These are phyloP conservation scores for Miltochrista miniata DNA, from an alignment of 2,888 invertebrate species.

Conservation along the genomic window DNA sequence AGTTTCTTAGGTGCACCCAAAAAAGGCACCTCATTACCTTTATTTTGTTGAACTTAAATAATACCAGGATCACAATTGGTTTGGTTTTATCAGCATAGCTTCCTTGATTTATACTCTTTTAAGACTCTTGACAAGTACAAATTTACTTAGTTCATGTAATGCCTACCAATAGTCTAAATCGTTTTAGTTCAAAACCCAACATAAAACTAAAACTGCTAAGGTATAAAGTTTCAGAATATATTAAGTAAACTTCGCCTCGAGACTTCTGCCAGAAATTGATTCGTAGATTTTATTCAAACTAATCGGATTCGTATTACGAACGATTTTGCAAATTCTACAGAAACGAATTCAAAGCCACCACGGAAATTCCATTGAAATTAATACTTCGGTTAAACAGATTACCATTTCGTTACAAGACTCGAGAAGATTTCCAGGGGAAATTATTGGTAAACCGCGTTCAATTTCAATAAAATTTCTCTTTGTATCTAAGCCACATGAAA, in stretches of 20 bases:
- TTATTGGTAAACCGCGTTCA: slow-evolving; percentile 25
- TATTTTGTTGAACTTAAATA: no score
- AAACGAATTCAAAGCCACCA: slow-evolving; percentile 47
- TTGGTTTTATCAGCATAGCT: no score
- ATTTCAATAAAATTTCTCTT: slow-evolving; percentile 31
- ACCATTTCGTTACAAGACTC: slow-evolving; percentile 38
- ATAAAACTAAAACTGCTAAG: slow-evolving; percentile 21
- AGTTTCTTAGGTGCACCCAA: no score
- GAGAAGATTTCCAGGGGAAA: slow-evolving; percentile 21
- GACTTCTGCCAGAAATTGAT: slow-evolving; percentile 49
- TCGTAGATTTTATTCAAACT: slow-evolving; percentile 57
- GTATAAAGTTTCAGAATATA: slow-evolving; percentile 55
- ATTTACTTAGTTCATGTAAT: background rate
- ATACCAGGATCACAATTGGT: no score
- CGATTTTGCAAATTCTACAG: slow-evolving; percentile 56
- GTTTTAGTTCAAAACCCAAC: slow-evolving; percentile 1
- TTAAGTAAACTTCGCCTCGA: slow-evolving; percentile 41
- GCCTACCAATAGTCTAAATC: background rate
- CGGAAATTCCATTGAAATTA: slow-evolving; percentile 52
- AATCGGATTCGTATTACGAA: slow-evolving; percentile 60
- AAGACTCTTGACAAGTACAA: background rate
- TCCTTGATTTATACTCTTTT: no score
- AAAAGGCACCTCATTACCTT: no score
- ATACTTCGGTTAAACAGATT: slow-evolving; percentile 56
- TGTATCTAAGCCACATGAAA: slow-evolving; percentile 23